Evolutionary conservation across 1,140 invertebrate species (phyloP), one percentile per base, ranked within the genome.

Genomic region (Micrasema longulum): DNA sequence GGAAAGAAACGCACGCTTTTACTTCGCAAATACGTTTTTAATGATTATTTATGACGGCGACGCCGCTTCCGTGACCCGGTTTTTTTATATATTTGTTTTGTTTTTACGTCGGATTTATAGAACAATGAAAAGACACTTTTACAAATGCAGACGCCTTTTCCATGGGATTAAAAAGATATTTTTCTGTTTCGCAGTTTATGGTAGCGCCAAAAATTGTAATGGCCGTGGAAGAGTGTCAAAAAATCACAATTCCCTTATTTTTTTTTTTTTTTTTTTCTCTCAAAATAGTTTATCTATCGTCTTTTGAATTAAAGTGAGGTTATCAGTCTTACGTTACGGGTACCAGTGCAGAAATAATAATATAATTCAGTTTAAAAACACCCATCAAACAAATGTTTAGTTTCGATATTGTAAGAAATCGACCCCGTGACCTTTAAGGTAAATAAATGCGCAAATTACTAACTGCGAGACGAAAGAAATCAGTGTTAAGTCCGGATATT

Each of bases 21-120:
- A 66, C 72, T 48, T 62, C 53, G 69, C 73, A 75, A 75, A 75
- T 71, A 71, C 69, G 67, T 65, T 75, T 75, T 75, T 75, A 75
- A 75, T 75, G 73, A 71, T 75, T 75, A 75, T 75, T 75, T 75
- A 75, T 64, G 45, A 65, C 52, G 47, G 73, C 60, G 14, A 71
- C 45, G 60, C 55, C 55, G 73, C 57, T 75, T 62, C 55, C 16
- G 26, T 3, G 55, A 11, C 11, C 22, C 50, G 23, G 7, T 35
- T 11, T 53, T 11, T 48, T 20, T 14, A 16, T 16, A 11, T 52
- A 20, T 52, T 52, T 53, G 50, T 31, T 53, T 53, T 53, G 50
- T 53, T 53, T 53, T 18, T 53, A 2, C 50, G 22, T 16, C 36
- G 35, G 69, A 71, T 75, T 71, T 71, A 75, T 69, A 23, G 65